These are phyloP conservation scores for Mus minutoides DNA, from an alignment of 2,797 vertebrate genomes.

Conservation along the genomic window DNA sequence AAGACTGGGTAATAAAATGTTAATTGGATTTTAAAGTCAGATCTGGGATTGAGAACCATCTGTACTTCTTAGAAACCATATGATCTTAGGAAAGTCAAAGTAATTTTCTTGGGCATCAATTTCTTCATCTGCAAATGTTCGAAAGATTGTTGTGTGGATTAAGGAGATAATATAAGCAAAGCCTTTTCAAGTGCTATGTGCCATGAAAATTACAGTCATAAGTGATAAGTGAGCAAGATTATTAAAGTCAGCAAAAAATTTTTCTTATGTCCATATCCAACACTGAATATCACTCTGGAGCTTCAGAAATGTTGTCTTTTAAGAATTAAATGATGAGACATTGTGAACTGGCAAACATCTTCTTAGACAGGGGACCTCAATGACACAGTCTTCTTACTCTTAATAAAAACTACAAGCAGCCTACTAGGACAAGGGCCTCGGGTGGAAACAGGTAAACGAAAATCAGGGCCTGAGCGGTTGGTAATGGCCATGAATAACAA, in stretches of 20 bases:
- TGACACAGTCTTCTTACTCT: not conserved
- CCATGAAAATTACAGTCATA: slow-evolving; percentile 23
- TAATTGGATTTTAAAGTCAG: slow-evolving; percentile 59
- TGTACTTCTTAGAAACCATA: not conserved
- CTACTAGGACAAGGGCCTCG: not conserved
- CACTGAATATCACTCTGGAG: not conserved
- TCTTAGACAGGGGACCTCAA: not conserved
- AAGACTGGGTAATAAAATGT: slow-evolving; percentile 41
- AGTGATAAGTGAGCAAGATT: slow-evolving; percentile 12
- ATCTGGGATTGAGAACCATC: not conserved
- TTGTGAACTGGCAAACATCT: not conserved
- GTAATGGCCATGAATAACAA: not conserved
- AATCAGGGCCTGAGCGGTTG: not conserved
- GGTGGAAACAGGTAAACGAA: not conserved
- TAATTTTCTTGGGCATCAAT: slow-evolving; percentile 10
- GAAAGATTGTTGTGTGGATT: slow-evolving; percentile 40
- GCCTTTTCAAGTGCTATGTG: slow-evolving; percentile 25
- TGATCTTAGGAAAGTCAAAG: slow-evolving; percentile 49
- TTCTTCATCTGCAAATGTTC: slow-evolving; percentile 44
- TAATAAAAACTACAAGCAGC: not conserved
- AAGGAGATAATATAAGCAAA: slow-evolving; percentile 41
- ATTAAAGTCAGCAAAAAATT: slow-evolving; percentile 47
- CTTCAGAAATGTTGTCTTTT: slow-evolving; percentile 12
- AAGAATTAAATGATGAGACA: slow-evolving; percentile 25
- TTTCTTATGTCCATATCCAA: not conserved